Percentiles rank a stretch among this genome's conserved stretches.
These are phyloP conservation scores for Meganola albula DNA, from an alignment of 2,888 invertebrate species.

Conservation along the genomic window DNA sequence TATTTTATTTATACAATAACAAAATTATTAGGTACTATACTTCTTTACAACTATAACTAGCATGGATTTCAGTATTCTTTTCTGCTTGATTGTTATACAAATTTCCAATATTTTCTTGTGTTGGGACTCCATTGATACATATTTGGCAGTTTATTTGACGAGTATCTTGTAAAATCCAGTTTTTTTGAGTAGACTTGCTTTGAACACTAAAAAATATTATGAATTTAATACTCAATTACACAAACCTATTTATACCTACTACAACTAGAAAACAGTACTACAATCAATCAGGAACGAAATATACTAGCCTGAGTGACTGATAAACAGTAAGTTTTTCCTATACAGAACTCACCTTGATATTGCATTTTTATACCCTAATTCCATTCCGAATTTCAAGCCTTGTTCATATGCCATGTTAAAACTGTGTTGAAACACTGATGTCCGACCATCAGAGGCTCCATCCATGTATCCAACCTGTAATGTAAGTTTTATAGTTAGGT, in stretches of 20 bases:
- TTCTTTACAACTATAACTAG: too few species aligned
- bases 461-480: constrained; percentile 81
- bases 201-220: background rate
- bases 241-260: too few species aligned
- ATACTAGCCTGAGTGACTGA: too few species aligned
- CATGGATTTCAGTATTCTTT: constrained; percentile 45
- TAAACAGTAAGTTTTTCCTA: too few species aligned
- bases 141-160: constrained; percentile 58
- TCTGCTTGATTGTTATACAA: constrained; percentile 54
- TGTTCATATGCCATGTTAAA: constrained; percentile 83
- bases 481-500: background rate
- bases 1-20: too few species aligned
- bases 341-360: constrained; percentile 30
- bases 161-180: constrained; percentile 24
- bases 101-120: constrained; percentile 49
- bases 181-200: background rate
- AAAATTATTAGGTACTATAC: too few species aligned
- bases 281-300: too few species aligned
- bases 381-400: constrained; percentile 80
- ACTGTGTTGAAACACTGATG: constrained; percentile 80
- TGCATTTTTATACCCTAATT: constrained; percentile 63
- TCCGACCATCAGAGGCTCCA: constrained; percentile 81
- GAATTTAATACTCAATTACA: too few species aligned
- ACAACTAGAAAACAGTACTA: too few species aligned
- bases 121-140: constrained; percentile 37